Evolutionary conservation across 1,140 invertebrate genomes (phyloP), one percentile per base, ranked within the genome.

Genomic region (Steinernema feltiae): DNA sequence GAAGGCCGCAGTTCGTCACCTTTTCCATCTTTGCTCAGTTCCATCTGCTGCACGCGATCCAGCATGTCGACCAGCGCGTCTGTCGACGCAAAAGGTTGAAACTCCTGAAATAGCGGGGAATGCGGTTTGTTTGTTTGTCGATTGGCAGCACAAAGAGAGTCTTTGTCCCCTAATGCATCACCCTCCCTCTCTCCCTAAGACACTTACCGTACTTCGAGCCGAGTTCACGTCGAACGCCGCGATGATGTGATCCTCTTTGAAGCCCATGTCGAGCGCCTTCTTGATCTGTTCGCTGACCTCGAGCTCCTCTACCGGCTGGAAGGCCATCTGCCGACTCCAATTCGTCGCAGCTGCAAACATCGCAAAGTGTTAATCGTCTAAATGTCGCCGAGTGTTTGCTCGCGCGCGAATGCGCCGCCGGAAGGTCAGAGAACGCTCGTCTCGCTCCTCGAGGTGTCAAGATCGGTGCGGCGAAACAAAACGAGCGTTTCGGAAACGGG

Each of bases 221-320:
- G 53, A 63, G 24, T 63, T 63, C 53, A 3, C 12, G 53, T 63
- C 53, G 53, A 63, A 63, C 53, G 53, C 53, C 24, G 53, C 53
- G 15, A 63, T 63, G 53, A 63, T 63, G 53, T 63, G 53, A 15
- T 63, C 53, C 53, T 63, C 53, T 27, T 63, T 63, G 53, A 63
- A 63, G 53, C 53, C 53, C 53, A 63, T 63, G 53, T 63, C 53
- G 15, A 63, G 53, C 15, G 53, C 53, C 53, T 63, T 63, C 53
- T 63, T 63, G 53, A 63, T 63, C 53, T 63, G 53, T 21, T 63
- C 53, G 24, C 53, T 63, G 53, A 63, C 53, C 53, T 63, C 53
- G 53, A n/a, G 53, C 53, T 63, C 7, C 53, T 63, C 53, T 27
- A 27, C 53, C 3, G 7, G 7, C 12, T 63, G 53, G 24, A 63